Percentiles rank a stretch among this genome's conserved stretches.
These are phyloP conservation scores for Sinohyriopsis cumingii DNA, from an alignment of 2,888 invertebrate species.

Conservation along the genomic window DNA sequence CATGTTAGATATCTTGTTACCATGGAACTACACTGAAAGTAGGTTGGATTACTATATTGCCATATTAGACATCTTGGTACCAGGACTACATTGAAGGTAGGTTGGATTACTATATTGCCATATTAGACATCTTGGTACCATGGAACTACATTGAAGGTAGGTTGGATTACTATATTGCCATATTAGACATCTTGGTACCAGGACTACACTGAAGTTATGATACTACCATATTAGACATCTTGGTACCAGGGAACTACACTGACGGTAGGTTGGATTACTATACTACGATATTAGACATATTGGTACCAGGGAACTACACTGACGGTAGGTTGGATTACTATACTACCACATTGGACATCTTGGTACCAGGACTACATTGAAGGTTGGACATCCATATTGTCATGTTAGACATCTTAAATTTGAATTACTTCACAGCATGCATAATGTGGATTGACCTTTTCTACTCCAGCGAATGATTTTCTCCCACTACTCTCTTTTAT, in stretches of 20 bases:
- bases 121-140: conserved; percentile 85
- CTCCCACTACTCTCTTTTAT: too few species aligned
- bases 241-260: conserved; percentile 92
- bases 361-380: conserved; percentile 92
- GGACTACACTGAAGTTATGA: conserved; percentile 83
- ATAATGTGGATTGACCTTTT: conserved; percentile 24
- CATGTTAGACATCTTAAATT: conserved; percentile 81
- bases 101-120: conserved; percentile 17
- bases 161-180: conserved; percentile 15
- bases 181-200: conserved; percentile 85
- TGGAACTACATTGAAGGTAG: conserved; percentile 86
- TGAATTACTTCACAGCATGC: conserved; percentile 89
- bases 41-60: conserved; percentile 24
- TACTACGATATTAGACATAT: conserved; percentile 74
- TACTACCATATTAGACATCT: conserved; percentile 74
- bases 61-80: conserved; percentile 81
- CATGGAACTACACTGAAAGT: conserved; percentile 90
- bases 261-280: conserved; percentile 75
- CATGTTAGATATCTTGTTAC: conserved; percentile 81
- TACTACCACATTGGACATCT: conserved; percentile 74
- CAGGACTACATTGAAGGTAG: conserved; percentile 88
- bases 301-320: conserved; percentile 92
- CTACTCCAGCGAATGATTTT: too few species aligned
- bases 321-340: conserved; percentile 75
- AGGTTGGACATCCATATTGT: conserved; percentile 24